These are phyloP conservation scores for Melanotaenia nigrans DNA, from an alignment of 2,797 vertebrate genomes.

Conservation along the genomic window DNA sequence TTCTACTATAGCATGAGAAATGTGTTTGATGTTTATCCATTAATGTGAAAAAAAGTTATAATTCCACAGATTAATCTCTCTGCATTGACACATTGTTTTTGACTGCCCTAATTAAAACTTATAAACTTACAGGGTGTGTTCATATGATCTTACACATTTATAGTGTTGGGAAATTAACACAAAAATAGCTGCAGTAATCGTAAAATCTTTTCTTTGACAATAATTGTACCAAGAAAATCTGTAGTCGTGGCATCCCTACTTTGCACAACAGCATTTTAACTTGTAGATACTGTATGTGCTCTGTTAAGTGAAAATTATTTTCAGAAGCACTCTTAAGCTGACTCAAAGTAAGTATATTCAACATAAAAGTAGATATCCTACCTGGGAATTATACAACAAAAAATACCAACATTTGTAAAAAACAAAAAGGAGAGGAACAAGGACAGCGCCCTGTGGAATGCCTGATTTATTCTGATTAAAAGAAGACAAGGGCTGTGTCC, in stretches of 20 bases:
- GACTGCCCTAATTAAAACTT: no score
- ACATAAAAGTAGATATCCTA: background rate
- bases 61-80: no score
- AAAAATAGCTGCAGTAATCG: background rate
- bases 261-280: background rate
- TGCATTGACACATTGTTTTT: no score
- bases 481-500: background rate
- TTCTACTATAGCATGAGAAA: no score
- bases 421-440: conserved; percentile 7
- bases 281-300: background rate
- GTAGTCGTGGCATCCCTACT: background rate
- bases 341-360: background rate
- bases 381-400: background rate
- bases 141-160: no score
- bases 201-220: background rate
- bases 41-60: no score
- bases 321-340: background rate
- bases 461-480: background rate
- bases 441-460: conserved; percentile 24
- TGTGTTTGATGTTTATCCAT: no score
- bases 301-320: background rate
- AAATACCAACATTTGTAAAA: background rate
- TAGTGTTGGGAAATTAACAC: background rate
- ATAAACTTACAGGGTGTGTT: no score
- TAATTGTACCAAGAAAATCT: background rate